phyloP scores from a whole-genome alignment of 2,113 vertebrate genomes.

The Rhea americana region DNA sequence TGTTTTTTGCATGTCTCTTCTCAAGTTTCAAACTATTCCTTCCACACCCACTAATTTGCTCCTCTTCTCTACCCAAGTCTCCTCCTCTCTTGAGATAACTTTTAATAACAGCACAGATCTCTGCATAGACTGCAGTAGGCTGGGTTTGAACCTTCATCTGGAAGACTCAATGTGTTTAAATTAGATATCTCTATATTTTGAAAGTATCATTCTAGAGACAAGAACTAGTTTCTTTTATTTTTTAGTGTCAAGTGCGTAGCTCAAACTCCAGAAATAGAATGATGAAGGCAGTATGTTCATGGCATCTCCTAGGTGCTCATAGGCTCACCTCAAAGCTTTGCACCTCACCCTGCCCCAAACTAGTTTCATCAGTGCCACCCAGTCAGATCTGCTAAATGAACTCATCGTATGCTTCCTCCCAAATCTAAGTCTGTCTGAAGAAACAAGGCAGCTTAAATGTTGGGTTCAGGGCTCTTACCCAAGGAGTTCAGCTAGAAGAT shows the following conservation, averaged over 20 bases:
- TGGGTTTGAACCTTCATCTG: not conserved
- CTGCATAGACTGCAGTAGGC: not conserved
- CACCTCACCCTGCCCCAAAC: not conserved
- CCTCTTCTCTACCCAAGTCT: not conserved
- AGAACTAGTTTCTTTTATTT: not conserved
- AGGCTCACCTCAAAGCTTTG: not conserved
- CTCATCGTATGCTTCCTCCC: not conserved
- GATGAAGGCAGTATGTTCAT: not conserved
- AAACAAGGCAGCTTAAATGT: not conserved
- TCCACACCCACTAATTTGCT: not conserved
- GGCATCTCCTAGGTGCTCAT: not conserved
- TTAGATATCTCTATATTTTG: not conserved
- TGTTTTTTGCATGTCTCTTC: not conserved
- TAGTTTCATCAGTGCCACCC: not conserved
- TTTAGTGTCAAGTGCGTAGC: not conserved
- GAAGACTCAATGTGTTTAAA: not conserved
- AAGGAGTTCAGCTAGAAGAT: not conserved
- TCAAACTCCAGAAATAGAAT: not conserved
- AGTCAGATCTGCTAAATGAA: not conserved
- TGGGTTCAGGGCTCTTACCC: not conserved
- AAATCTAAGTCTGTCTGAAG: not conserved
- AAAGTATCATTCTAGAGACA: not conserved
- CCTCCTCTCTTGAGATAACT: not conserved
- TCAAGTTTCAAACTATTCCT: not conserved
- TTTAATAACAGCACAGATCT: not conserved